Percentiles rank a stretch among this genome's conserved stretches.
Evolutionary conservation across 2,797 vertebrate genomes (phyloP).

Genomic region (Anabacerthia variegaticeps): DNA sequence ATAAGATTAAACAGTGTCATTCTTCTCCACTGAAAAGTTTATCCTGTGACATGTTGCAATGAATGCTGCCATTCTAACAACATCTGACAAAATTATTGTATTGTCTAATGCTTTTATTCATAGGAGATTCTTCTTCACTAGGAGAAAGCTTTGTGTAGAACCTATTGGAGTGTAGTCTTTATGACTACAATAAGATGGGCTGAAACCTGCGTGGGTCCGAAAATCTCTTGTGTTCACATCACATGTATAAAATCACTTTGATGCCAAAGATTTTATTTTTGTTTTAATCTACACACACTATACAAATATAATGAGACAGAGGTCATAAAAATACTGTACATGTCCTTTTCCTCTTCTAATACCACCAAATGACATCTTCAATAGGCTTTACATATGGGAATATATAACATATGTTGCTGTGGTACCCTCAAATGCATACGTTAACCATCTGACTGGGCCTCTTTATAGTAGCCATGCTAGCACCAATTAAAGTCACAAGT

Average conservation of each 20-base stretch:
- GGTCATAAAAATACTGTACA: background rate
- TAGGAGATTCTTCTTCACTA: background rate
- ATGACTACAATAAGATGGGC: background rate
- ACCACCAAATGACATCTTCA: background rate
- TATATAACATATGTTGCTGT: background rate
- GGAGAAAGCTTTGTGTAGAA: background rate
- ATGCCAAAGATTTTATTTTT: background rate
- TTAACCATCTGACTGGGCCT: background rate
- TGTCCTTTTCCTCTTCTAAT: background rate
- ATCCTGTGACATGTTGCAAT: background rate
- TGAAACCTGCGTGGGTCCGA: accelerated
- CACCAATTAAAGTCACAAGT: background rate
- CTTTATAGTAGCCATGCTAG: background rate
- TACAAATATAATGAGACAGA: background rate
- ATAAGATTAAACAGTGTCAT: background rate
- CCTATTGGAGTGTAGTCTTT: background rate
- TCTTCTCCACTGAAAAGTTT: background rate
- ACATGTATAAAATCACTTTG: background rate
- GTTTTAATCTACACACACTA: background rate
- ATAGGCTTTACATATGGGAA: background rate
- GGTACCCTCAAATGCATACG: background rate
- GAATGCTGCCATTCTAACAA: background rate
- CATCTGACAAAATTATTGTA: background rate
- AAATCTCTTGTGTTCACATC: background rate
- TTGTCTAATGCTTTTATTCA: background rate